phyloP scores from a whole-genome alignment of 2,113 vertebrate species.

The Oreochromis aureus region DNA sequence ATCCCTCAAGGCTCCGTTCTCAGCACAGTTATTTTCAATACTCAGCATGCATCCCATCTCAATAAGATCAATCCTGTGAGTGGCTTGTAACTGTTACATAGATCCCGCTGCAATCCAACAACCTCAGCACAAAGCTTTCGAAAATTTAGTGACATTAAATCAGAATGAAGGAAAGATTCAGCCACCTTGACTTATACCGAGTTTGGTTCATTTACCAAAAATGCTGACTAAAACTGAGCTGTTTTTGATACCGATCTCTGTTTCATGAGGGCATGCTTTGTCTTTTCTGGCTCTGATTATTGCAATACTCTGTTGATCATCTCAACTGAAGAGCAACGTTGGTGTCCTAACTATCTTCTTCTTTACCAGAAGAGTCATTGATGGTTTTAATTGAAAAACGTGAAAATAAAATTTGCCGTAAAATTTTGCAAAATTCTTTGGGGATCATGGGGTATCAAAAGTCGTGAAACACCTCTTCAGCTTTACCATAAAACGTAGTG shows the following conservation, averaged over 20 bases:
- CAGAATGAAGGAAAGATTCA: background rate
- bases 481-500: background rate
- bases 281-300: background rate
- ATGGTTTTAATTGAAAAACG: background rate
- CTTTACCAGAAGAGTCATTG: background rate
- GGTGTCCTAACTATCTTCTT: background rate
- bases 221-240: background rate
- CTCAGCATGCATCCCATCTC: background rate
- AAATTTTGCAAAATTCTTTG: background rate
- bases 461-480: background rate
- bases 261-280: accelerated
- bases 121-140: accelerated
- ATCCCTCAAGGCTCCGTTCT: background rate
- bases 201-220: background rate
- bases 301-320: accelerated
- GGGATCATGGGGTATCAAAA: accelerated
- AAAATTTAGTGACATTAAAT: background rate
- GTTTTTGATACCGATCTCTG: background rate
- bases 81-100: background rate
- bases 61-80: background rate
- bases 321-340: accelerated
- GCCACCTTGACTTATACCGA: background rate
- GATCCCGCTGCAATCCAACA: background rate
- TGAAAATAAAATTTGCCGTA: accelerated
- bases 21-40: background rate